Base-by-base conservation (phyloP, 2,797 vertebrate genomes). In the Thunnus albacares region DNA sequence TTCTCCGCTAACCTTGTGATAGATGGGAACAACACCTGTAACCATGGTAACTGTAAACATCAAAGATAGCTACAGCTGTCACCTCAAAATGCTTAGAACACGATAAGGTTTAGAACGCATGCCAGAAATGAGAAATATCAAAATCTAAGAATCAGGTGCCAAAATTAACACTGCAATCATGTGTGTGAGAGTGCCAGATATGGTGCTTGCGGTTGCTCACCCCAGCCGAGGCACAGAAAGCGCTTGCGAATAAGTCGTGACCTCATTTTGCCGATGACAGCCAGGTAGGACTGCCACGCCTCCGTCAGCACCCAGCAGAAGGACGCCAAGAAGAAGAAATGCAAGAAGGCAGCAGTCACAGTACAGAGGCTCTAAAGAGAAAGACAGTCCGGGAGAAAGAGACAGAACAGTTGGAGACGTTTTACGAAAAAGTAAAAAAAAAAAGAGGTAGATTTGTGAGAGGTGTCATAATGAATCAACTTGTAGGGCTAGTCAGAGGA, bases 281-380 rank as follows among this genome's bases (percentile, higher is more conserved):
- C 97, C 93, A 99, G 95, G 94, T 99, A 99, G 88, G 98, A 99
- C 93, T 99, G 98, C 98, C 98, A 99, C 43, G 98, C 98, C 93
- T 99, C 98, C 0, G 98, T 99, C 91, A 99, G 96, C 93, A 99
- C 98, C 98, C 98, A 99, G 95, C 98, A 99, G 94, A 99, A 99
- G 70, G 98, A 99, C 0, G 98, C 98, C 93, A 99, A 95, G 95
- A 99, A 99, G 96, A 99, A 99, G 95, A 99, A 99, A 89, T 99
- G 98, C 86, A 99, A 94, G 93, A 99, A 99, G 84, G 98, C 98
- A 0, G 98, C 98, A 0, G 97, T 99, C 95, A 99, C 97, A 86
- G 98, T 97, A 93, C 98, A 99, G 49, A 99, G 96, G 0, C 97
- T 98, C 98, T 99, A 80, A 20, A 57, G 68, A 80, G 73, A 53